Evolutionary conservation across 1,140 invertebrate species (phyloP).

Genomic region (Carposina sasakii): DNA sequence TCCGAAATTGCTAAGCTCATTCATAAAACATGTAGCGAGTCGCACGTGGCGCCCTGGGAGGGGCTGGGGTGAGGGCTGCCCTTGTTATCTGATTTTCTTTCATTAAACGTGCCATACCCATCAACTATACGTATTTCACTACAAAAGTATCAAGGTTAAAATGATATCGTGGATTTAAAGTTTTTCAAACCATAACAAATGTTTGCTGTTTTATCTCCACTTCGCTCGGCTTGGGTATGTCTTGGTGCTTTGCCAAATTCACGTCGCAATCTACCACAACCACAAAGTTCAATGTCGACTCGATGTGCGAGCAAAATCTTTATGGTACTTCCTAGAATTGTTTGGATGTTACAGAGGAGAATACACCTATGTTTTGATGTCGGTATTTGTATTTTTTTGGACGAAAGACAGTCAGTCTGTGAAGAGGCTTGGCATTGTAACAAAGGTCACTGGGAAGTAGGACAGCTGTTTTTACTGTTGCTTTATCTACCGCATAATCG

Average conservation of each 20-base stretch:
- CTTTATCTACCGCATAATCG: constrained; percentile 50
- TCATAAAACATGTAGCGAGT: constrained; percentile 42
- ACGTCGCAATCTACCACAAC: constrained; percentile 14
- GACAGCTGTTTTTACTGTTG: constrained; percentile 49
- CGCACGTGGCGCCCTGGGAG: constrained; percentile 29
- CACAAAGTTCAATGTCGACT: constrained; percentile 53
- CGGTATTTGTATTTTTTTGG: constrained; percentile 5
- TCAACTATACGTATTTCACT: background rate
- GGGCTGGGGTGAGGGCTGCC: constrained; percentile 18
- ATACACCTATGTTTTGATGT: too few relatives aligned
- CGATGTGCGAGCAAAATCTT: constrained; percentile 32
- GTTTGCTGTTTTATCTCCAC: background rate
- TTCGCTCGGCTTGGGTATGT: constrained; percentile 13
- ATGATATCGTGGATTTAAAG: background rate
- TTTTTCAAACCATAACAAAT: background rate
- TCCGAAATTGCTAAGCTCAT: constrained; percentile 39
- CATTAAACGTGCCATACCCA: background rate
- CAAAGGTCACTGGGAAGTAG: constrained; percentile 60
- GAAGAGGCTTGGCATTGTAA: constrained; percentile 35
- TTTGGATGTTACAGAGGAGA: too few relatives aligned
- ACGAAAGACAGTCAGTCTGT: constrained; percentile 22
- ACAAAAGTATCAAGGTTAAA: background rate
- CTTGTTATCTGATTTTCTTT: constrained; percentile 23
- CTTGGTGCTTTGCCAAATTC: constrained; percentile 52
- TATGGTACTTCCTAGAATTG: background rate